Evolutionary conservation across 2,113 vertebrate species (phyloP).

Genomic region (Pungitius pungitius): DNA sequence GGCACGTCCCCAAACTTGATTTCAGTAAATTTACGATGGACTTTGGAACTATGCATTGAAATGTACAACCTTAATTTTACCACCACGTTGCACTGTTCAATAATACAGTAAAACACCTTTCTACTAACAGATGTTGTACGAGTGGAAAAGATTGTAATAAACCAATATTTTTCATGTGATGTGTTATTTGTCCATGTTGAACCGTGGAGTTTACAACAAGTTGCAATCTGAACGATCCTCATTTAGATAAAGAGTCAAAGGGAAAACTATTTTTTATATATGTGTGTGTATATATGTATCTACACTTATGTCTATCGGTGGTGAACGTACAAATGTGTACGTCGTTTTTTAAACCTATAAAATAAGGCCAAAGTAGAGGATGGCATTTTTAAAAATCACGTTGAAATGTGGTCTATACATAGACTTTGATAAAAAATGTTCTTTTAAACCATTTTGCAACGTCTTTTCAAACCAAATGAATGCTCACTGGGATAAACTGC

Average conservation of each 20-base stretch:
- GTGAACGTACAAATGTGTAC: too few species aligned
- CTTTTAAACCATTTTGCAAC: too few species aligned
- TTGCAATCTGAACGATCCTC: neutral
- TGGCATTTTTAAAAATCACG: too few species aligned
- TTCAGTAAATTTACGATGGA: constrained; percentile 31
- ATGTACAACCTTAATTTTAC: constrained; percentile 49
- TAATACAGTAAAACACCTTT: constrained; percentile 62
- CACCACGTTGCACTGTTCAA: constrained; percentile 59
- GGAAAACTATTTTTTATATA: too few species aligned
- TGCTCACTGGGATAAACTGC: too few species aligned
- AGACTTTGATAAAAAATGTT: too few species aligned
- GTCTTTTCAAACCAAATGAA: too few species aligned
- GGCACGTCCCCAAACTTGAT: neutral
- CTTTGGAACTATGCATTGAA: constrained; percentile 64
- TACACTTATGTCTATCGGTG: too few species aligned
- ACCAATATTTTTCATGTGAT: constrained; percentile 72
- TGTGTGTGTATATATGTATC: too few species aligned
- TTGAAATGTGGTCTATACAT: too few species aligned
- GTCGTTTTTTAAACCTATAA: too few species aligned
- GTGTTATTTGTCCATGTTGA: constrained; percentile 11
- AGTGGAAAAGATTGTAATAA: constrained; percentile 76
- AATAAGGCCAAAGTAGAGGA: too few species aligned
- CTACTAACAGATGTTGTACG: constrained; percentile 59
- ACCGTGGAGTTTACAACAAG: neutral
- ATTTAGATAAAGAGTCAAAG: neutral